Evolutionary conservation across 1,140 invertebrate species (phyloP).

Genomic region (Cyclargus thomasi): DNA sequence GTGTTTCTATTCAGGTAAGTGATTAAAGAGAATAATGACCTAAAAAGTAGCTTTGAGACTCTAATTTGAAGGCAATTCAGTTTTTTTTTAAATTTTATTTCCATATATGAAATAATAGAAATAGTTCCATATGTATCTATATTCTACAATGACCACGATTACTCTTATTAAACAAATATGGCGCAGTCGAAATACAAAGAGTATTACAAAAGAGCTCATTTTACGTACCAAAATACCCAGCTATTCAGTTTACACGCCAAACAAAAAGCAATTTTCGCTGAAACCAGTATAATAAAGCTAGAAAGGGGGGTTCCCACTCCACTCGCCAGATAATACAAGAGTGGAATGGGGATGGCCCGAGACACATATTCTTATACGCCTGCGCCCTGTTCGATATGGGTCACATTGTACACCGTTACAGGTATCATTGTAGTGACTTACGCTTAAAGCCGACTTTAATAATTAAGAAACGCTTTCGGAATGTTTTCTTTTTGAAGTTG

Average conservation of each 20-base stretch:
- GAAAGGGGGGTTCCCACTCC: constrained; percentile 31
- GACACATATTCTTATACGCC: constrained; percentile 59
- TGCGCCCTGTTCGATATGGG: constrained; percentile 51
- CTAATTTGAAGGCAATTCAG: too few relatives aligned
- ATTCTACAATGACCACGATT: not conserved
- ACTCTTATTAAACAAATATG: not conserved
- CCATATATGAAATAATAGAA: too few relatives aligned
- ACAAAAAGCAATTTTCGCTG: constrained; percentile 56
- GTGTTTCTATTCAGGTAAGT: not conserved
- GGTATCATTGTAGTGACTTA: too few relatives aligned
- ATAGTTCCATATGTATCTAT: too few relatives aligned
- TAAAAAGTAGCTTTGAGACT: too few relatives aligned
- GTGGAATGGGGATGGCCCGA: constrained; percentile 33
- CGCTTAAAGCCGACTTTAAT: too few relatives aligned
- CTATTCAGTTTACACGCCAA: constrained; percentile 44
- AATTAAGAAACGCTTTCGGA: too few relatives aligned
- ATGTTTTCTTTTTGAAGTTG: too few relatives aligned
- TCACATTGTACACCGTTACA: constrained; percentile 42
- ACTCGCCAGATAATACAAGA: constrained; percentile 37
- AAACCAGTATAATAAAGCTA: constrained; percentile 50
- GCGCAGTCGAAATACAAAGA: constrained; percentile 6
- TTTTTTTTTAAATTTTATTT: too few relatives aligned
- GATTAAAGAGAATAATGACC: not conserved
- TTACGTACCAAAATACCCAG: constrained; percentile 22
- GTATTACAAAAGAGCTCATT: constrained; percentile 20